Percentiles rank a stretch among this genome's conserved stretches.
phyloP scores from a whole-genome alignment of 1,140 invertebrate genomes.

The Aphelinus certus region DNA sequence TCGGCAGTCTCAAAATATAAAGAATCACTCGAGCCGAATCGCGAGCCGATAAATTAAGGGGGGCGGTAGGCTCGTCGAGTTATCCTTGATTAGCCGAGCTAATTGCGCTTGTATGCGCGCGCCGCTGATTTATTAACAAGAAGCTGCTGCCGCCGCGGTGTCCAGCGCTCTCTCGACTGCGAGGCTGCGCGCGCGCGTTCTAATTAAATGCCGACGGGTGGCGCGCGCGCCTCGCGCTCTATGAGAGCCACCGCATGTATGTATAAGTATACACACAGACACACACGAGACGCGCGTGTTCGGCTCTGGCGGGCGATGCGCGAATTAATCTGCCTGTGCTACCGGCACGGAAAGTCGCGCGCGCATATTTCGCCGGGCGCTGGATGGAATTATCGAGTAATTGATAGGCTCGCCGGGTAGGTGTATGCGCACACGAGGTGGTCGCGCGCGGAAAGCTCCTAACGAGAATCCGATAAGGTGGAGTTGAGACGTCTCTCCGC shows the following conservation, averaged over 20 bases:
- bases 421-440: no score
- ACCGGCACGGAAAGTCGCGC: background rate
- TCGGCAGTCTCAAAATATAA: conserved; percentile 1
- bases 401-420: no score
- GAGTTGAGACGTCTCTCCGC: no score
- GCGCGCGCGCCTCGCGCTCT: background rate
- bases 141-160: background rate
- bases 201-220: conserved; percentile 55
- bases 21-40: conserved; percentile 47
- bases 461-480: no score
- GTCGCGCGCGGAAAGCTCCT: no score
- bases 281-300: background rate
- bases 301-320: background rate
- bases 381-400: no score
- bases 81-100: conserved; percentile 59
- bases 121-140: conserved; percentile 55
- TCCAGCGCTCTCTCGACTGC: no score
- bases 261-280: no score
- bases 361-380: no score
- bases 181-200: conserved; percentile 41
- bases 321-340: background rate
- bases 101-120: conserved; percentile 54
- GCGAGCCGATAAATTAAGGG: conserved; percentile 56
- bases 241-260: no score
- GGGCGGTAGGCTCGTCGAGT: conserved; percentile 27